Conservation (phyloP, 23 tunicate species). For the Oikopleura vanhoeffeni region DNA sequence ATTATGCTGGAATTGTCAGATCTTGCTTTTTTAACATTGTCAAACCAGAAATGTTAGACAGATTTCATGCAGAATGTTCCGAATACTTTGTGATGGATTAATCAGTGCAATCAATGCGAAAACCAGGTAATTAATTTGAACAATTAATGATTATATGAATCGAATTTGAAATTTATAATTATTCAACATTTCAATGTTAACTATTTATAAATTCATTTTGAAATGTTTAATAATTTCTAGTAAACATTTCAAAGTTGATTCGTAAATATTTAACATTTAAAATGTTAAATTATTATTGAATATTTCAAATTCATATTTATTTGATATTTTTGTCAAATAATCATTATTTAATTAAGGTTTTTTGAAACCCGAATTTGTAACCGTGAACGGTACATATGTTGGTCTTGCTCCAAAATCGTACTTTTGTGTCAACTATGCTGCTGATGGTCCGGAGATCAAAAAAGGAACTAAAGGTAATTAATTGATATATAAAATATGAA, state of each 20-base stretch:
- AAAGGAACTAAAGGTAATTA: not conserved
- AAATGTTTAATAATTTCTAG: no score
- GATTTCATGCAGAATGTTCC: not conserved
- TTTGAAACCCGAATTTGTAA: not conserved
- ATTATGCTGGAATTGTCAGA: not conserved
- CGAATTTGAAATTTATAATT: no score
- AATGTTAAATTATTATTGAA: not conserved
- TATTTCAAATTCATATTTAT: no score
- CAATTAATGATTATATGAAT: no score
- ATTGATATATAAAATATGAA: no score
- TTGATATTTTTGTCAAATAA: no score
- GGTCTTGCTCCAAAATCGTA: not conserved
- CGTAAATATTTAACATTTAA: no score
- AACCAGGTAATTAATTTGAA: not conserved
- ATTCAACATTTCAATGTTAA: no score
- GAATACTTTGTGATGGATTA: not conserved
- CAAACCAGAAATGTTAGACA: not conserved
- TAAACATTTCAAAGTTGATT: no score
- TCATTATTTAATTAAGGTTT: no score
- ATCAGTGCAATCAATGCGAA: not conserved
- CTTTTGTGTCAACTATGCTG: not conserved
- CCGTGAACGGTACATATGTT: not conserved
- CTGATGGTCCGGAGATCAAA: not conserved
- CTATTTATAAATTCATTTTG: no score
- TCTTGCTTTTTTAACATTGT: not conserved